These are phyloP conservation scores for Nephila pilipes DNA, from an alignment of 1,140 invertebrate genomes.

Conservation along the genomic window DNA sequence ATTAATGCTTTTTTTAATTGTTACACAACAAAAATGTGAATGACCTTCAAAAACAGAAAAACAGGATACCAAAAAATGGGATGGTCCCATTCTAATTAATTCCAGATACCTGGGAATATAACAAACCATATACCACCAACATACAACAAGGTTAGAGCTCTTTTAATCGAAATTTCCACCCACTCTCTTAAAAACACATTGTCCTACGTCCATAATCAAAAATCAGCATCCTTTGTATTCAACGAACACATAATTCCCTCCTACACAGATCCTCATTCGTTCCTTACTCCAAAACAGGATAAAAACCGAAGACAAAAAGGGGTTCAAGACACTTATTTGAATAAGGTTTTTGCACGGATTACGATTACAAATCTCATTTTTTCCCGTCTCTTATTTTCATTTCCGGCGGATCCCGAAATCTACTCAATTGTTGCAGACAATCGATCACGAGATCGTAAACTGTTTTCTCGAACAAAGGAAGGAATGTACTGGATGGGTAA, in stretches of 20 bases:
- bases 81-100: too few species aligned
- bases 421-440: not conserved
- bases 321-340: constrained; percentile 1
- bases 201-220: too few species aligned
- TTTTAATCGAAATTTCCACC: too few species aligned
- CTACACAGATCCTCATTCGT: not conserved
- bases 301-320: not conserved
- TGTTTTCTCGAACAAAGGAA: not conserved
- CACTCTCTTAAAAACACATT: too few species aligned
- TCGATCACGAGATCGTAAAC: not conserved
- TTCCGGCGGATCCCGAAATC: not conserved
- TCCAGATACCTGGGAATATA: too few species aligned
- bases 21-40: too few species aligned
- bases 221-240: not conserved
- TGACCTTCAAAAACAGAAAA: too few species aligned
- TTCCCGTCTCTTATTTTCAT: not conserved
- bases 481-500: not conserved
- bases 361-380: not conserved
- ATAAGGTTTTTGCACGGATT: not conserved
- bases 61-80: too few species aligned
- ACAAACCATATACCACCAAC: too few species aligned
- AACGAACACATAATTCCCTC: not conserved
- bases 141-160: too few species aligned
- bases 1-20: too few species aligned
- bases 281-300: not conserved